Evolutionary conservation across 2,888 invertebrate genomes (phyloP).

Genomic region (Endomychus coccineus): DNA sequence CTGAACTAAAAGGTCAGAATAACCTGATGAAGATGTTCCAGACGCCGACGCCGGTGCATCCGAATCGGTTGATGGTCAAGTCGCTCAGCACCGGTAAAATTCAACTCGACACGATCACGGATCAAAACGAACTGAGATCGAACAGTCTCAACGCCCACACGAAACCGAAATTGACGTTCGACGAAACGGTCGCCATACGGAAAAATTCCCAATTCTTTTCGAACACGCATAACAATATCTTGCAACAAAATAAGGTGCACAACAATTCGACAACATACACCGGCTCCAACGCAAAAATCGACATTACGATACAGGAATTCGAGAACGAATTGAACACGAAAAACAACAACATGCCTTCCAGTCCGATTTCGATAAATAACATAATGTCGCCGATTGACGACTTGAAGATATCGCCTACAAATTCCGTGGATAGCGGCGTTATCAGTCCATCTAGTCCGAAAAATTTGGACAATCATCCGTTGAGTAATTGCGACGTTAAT

Average conservation of each 20-base stretch:
- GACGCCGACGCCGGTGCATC: constrained; percentile 25
- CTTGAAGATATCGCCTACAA: constrained; percentile 33
- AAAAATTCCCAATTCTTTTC: constrained; percentile 53
- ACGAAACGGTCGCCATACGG: constrained; percentile 9
- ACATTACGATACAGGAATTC: constrained; percentile 39
- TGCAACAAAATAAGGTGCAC: constrained; percentile 53
- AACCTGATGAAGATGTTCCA: constrained; percentile 37
- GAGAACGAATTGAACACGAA: constrained; percentile 23
- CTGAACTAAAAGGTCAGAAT: constrained; percentile 29
- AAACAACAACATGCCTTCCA: constrained; percentile 14
- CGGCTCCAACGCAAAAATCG: constrained; percentile 27
- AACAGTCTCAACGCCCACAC: constrained; percentile 32
- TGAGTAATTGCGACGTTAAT: constrained; percentile 72
- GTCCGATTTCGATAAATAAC: constrained; percentile 11
- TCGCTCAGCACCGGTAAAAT: constrained; percentile 39
- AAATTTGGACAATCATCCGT: constrained; percentile 54
- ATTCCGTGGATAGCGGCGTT: constrained; percentile 54
- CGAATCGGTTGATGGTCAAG: constrained; percentile 37
- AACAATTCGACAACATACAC: constrained; percentile 30
- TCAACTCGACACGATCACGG: constrained; percentile 21
- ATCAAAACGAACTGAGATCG: constrained; percentile 27
- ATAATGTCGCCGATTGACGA: constrained; percentile 6
- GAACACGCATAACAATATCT: constrained; percentile 60
- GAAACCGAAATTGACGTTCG: constrained; percentile 18
- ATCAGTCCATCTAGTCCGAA: constrained; percentile 55